Percentiles rank a stretch among this genome's conserved stretches.
phyloP scores from a whole-genome alignment of 1,140 invertebrate genomes.

The Arion vulgaris region DNA sequence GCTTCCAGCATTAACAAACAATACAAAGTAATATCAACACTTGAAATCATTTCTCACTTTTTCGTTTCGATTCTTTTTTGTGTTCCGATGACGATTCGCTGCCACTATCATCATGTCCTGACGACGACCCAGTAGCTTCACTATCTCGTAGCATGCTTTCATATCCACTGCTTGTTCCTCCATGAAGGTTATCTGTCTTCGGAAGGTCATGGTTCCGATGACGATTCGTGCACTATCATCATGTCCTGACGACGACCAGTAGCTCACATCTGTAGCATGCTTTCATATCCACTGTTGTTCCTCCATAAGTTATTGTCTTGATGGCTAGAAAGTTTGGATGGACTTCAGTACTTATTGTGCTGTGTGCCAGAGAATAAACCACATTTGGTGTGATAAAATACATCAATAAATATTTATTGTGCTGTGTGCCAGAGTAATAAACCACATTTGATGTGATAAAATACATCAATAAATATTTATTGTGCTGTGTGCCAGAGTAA shows the following conservation, averaged over 20 bases:
- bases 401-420: too few species aligned
- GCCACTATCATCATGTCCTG: slow-evolving; percentile 66
- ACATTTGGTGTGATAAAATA: too few species aligned
- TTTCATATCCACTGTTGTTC: slow-evolving; percentile 89
- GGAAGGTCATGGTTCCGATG: too few species aligned
- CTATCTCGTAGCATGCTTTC: slow-evolving; percentile 88
- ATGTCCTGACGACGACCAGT: slow-evolving; percentile 75
- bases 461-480: too few species aligned
- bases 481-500: too few species aligned
- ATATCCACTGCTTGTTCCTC: slow-evolving; percentile 86
- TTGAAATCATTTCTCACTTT: too few species aligned
- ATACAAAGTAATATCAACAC: too few species aligned
- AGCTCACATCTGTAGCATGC: slow-evolving; percentile 81
- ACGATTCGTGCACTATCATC: slow-evolving; percentile 62
- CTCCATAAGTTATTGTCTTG: slow-evolving; percentile 62
- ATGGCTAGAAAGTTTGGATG: slow-evolving; percentile 62
- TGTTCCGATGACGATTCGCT: slow-evolving; percentile 69
- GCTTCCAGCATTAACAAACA: too few species aligned
- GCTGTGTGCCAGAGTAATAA: too few species aligned
- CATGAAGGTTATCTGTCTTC: slow-evolving; percentile 61
- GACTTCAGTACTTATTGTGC: slow-evolving; percentile 57
- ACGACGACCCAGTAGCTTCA: slow-evolving; percentile 76
- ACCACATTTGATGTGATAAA: too few species aligned
- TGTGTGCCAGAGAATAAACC: neutral
- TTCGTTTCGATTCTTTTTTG: slow-evolving; percentile 63